Conservation (phyloP, 1,140 invertebrate species). For the Papilio xuthus region DNA sequence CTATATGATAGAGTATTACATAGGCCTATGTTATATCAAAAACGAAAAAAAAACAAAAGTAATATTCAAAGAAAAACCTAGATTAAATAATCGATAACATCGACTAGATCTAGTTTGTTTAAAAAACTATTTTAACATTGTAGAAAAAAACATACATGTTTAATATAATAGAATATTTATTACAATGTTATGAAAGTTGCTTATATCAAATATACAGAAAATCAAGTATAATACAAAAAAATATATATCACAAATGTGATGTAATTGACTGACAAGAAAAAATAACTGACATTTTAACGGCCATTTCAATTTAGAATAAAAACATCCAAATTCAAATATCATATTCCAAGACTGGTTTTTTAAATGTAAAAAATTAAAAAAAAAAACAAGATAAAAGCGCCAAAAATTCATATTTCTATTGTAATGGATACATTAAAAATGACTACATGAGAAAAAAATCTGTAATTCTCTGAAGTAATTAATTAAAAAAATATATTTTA, state of each 20-base stretch:
- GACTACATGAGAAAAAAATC: background rate
- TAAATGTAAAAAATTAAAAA: too few relatives aligned
- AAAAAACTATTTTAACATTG: background rate
- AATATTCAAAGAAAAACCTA: background rate
- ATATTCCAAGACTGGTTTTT: too few relatives aligned
- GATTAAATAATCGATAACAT: background rate
- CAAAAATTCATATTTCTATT: too few relatives aligned
- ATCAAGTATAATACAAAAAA: constrained; percentile 5
- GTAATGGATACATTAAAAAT: background rate
- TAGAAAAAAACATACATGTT: too few relatives aligned
- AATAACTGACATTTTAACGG: background rate
- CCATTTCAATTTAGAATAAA: background rate
- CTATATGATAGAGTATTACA: constrained; percentile 9
- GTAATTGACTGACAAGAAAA: background rate
- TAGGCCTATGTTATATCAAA: background rate
- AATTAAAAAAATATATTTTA: background rate
- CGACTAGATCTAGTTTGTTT: background rate
- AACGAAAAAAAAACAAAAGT: background rate
- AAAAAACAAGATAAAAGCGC: too few relatives aligned
- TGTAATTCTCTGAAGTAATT: background rate
- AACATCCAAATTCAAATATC: too few relatives aligned
- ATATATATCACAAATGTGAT: background rate
- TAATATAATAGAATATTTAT: background rate
- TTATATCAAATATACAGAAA: constrained; percentile 1
- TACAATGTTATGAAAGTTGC: background rate